phyloP scores from a whole-genome alignment of 2,113 vertebrate species.

The Neoarius graeffei region DNA sequence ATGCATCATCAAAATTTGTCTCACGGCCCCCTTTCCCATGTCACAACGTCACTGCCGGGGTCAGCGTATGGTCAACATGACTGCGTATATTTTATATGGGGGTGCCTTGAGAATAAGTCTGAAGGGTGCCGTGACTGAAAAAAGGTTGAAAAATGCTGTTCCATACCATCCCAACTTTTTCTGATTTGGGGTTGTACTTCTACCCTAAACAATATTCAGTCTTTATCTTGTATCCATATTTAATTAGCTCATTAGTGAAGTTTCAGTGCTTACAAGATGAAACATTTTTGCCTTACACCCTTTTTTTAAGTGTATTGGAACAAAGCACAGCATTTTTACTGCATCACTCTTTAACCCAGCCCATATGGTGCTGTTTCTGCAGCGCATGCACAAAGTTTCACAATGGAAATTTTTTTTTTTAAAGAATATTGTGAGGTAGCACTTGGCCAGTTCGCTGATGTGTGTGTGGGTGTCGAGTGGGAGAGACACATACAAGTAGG shows the following conservation, averaged over 20 bases:
- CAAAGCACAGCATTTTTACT: not conserved
- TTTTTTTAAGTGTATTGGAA: not conserved
- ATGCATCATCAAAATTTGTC: too few relatives aligned
- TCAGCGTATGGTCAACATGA: too few relatives aligned
- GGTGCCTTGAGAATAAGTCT: too few relatives aligned
- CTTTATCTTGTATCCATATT: not conserved
- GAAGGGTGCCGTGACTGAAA: too few relatives aligned
- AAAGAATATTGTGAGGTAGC: not conserved
- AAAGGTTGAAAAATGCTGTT: too few relatives aligned
- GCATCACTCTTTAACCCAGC: conserved; percentile 8
- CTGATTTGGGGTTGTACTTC: too few relatives aligned
- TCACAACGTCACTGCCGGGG: too few relatives aligned
- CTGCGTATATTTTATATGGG: too few relatives aligned
- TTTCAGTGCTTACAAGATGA: not conserved
- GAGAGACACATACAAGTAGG: conserved; percentile 3
- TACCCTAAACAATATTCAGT: not conserved
- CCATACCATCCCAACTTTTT: too few relatives aligned
- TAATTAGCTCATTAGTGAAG: conserved; percentile 14
- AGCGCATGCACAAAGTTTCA: conserved; percentile 11
- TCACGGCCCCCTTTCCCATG: too few relatives aligned
- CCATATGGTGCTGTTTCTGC: conserved; percentile 23
- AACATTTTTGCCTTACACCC: not conserved
- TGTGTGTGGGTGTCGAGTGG: not conserved
- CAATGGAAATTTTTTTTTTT: conserved; percentile 27
- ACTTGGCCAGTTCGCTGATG: conserved; percentile 5